Percentiles rank a stretch among this genome's conserved stretches.
These are phyloP conservation scores for Leiothrix lutea DNA, from an alignment of 2,113 vertebrate genomes.

Conservation along the genomic window DNA sequence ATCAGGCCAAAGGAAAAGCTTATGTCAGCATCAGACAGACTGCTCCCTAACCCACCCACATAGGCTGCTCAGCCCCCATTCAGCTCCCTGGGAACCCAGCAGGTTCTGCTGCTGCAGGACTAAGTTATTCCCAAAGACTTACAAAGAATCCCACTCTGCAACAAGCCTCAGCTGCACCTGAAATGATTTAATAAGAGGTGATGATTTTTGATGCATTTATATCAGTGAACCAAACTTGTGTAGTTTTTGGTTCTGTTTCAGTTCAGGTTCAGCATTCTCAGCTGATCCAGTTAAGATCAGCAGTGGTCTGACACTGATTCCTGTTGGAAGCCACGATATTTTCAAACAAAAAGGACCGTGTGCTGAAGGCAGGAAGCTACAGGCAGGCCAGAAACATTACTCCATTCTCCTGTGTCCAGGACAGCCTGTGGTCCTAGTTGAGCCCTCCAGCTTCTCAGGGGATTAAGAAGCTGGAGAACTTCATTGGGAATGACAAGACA, in stretches of 20 bases:
- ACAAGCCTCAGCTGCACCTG: not conserved
- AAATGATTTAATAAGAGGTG: not conserved
- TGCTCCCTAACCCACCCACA: not conserved
- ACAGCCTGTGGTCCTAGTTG: not conserved
- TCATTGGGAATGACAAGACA: not conserved
- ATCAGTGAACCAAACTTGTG: not conserved
- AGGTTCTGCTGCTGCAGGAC: not conserved
- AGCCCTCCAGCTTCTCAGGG: not conserved
- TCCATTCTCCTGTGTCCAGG: not conserved
- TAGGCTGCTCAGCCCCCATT: not conserved
- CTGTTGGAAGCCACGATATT: not conserved
- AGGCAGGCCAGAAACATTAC: not conserved
- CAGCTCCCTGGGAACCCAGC: not conserved
- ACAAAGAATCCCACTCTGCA: not conserved
- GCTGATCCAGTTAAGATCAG: not conserved
- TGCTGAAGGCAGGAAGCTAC: not conserved
- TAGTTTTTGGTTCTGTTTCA: not conserved
- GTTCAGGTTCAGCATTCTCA: not conserved
- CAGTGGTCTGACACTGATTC: not conserved
- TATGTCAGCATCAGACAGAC: not conserved
- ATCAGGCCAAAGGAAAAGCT: not conserved
- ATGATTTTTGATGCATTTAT: not conserved
- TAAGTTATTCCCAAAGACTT: not conserved
- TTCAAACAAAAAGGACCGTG: not conserved
- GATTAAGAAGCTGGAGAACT: not conserved